A percentile compares a stretch with the other conserved stretches of the same genome.
Conservation (phyloP, 2,113 vertebrate genomes). For the Mesembrinibis cayennensis region DNA sequence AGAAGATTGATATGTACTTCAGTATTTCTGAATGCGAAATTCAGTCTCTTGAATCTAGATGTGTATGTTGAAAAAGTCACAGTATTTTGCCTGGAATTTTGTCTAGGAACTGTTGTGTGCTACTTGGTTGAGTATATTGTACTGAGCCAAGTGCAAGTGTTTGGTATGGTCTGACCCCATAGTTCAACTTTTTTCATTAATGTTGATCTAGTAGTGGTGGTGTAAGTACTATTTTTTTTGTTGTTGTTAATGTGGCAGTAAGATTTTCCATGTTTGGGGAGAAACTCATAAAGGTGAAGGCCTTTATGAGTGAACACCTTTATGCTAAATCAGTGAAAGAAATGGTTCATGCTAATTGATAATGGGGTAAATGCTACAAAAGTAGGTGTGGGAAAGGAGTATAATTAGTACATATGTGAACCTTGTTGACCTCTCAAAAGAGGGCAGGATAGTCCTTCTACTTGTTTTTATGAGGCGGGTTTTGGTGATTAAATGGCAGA, state of each 20-base stretch:
- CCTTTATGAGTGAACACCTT: not conserved
- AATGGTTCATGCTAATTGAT: not conserved
- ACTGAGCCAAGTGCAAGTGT: not conserved
- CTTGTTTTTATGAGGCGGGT: not conserved
- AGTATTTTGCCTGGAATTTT: not conserved
- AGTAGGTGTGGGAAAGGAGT: not conserved
- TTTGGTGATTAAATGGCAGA: not conserved
- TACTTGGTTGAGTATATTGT: not conserved
- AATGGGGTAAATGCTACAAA: not conserved
- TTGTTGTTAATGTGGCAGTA: not conserved
- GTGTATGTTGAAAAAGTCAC: not conserved
- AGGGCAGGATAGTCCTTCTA: not conserved
- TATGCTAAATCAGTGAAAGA: not conserved
- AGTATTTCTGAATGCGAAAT: not conserved
- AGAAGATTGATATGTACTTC: not conserved
- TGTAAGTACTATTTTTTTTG: not conserved
- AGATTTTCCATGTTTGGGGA: not conserved
- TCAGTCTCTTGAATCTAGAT: not conserved
- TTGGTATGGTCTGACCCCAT: not conserved
- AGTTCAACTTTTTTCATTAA: not conserved
- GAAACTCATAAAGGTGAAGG: not conserved
- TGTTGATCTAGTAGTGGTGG: not conserved
- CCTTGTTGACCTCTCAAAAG: not conserved
- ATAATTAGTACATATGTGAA: not conserved
- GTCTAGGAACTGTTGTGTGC: not conserved